Conservation (phyloP, 2,113 vertebrate genomes). For the Cebidichthys violaceus region DNA sequence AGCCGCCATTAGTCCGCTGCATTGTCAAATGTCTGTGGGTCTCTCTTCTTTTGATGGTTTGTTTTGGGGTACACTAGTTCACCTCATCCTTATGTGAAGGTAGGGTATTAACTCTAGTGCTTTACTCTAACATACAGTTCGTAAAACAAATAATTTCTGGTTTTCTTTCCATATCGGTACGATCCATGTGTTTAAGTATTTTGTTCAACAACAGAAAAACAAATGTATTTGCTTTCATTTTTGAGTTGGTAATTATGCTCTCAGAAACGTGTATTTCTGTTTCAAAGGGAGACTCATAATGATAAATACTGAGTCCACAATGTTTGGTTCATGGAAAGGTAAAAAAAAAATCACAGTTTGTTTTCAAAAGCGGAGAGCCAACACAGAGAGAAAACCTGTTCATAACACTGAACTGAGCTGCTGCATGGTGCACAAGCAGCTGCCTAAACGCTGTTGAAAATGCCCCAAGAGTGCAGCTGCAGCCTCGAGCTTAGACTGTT, state of each 20-base stretch:
- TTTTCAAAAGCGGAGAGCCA: slow-evolving; percentile 47
- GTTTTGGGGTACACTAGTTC: slow-evolving; percentile 82
- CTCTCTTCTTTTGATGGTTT: slow-evolving; percentile 84
- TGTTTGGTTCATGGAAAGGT: slow-evolving; percentile 40
- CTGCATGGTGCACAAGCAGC: slow-evolving; percentile 50
- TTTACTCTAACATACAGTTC: neutral
- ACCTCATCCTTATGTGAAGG: slow-evolving; percentile 79
- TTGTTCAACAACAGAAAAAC: slow-evolving; percentile 16
- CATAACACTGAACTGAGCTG: slow-evolving; percentile 45
- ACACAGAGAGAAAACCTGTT: slow-evolving; percentile 48
- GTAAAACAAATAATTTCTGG: slow-evolving; percentile 8
- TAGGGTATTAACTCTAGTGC: slow-evolving; percentile 72
- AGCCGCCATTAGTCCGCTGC: slow-evolving; percentile 84
- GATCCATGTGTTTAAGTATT: slow-evolving; percentile 15
- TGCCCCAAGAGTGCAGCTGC: slow-evolving; percentile 60
- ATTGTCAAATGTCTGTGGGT: slow-evolving; percentile 82
- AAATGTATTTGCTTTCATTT: slow-evolving; percentile 25
- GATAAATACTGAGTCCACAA: slow-evolving; percentile 28
- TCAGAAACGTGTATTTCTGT: slow-evolving; percentile 8
- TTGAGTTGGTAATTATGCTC: slow-evolving; percentile 15
- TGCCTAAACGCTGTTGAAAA: slow-evolving; percentile 60
- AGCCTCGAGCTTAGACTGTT: slow-evolving; percentile 52
- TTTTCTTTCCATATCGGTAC: neutral
- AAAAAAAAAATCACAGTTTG: slow-evolving; percentile 46
- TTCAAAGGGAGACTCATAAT: slow-evolving; percentile 36